Conservation (phyloP, 2,797 vertebrate genomes). For the Scomberomorus guttatus region DNA sequence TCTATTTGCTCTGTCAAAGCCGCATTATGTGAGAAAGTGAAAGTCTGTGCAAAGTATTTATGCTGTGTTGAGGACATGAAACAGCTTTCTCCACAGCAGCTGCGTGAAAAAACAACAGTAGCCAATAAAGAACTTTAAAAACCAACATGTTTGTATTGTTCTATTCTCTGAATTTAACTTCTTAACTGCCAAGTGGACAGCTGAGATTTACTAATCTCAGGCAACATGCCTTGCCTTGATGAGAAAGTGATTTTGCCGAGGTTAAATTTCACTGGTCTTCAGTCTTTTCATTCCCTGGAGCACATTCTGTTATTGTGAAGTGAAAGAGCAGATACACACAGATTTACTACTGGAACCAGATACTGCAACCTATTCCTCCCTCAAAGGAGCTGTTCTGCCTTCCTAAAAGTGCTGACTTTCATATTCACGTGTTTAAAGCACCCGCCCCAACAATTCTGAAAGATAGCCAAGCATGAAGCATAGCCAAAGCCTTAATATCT, state of each 20-base stretch:
- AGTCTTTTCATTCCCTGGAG: constrained; percentile 41
- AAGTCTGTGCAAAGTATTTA: constrained; percentile 11
- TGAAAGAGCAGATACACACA: constrained; percentile 70
- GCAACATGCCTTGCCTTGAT: constrained; percentile 39
- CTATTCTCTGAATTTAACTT: not conserved
- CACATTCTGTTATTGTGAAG: constrained; percentile 54
- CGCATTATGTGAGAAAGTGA: constrained; percentile 28
- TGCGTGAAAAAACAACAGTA: not conserved
- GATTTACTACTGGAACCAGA: constrained; percentile 65
- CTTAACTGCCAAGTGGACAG: not conserved
- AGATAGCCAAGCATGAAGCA: constrained; percentile 50
- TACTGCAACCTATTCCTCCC: constrained; percentile 56
- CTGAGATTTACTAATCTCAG: constrained; percentile 44
- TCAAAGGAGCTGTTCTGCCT: constrained; percentile 61
- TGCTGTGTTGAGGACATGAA: not conserved
- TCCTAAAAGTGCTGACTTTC: constrained; percentile 74
- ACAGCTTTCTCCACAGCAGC: not conserved
- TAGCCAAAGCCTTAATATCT: constrained; percentile 68
- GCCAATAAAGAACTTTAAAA: constrained; percentile 48
- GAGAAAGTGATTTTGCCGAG: constrained; percentile 52
- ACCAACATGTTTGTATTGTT: constrained; percentile 16
- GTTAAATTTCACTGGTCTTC: constrained; percentile 45
- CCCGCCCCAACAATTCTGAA: constrained; percentile 57
- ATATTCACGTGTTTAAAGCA: constrained; percentile 63
- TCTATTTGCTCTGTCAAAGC: constrained; percentile 53